phyloP scores from a whole-genome alignment of 2,113 vertebrate genomes.

The Cebidichthys violaceus region DNA sequence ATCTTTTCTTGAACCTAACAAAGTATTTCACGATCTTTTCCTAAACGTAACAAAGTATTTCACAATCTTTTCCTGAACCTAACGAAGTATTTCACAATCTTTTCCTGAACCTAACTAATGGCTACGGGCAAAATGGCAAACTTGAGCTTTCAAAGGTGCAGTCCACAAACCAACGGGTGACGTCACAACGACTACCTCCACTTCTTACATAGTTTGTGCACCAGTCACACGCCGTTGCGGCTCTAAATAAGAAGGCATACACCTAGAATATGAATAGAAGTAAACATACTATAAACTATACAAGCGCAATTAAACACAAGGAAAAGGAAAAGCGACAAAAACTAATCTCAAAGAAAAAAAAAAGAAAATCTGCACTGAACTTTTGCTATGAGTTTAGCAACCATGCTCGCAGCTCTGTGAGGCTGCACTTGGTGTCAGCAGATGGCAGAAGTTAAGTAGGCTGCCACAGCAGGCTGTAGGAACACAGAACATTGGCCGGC shows the following conservation, averaged over 20 bases:
- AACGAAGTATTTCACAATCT: too few species aligned
- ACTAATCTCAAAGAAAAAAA: background rate
- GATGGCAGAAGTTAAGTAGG: constrained; percentile 30
- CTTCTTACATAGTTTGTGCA: background rate
- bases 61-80: too few species aligned
- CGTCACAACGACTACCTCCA: background rate
- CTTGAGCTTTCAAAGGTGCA: too few species aligned
- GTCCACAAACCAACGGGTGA: too few species aligned
- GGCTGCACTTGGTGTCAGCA: constrained; percentile 6
- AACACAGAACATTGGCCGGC: background rate
- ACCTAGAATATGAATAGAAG: background rate
- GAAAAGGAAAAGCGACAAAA: background rate
- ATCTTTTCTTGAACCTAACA: too few species aligned
- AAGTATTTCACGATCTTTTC: too few species aligned
- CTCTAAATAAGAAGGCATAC: background rate
- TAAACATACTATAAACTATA: background rate
- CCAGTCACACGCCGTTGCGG: background rate
- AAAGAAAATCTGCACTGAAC: background rate
- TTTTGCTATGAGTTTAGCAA: background rate
- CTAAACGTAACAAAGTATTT: too few species aligned
- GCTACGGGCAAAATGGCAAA: too few species aligned
- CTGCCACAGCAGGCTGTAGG: constrained; percentile 37
- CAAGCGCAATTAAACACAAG: background rate
- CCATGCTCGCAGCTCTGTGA: background rate
- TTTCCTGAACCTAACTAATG: too few species aligned